These are phyloP conservation scores for Caenorhabditis angaria DNA, from an alignment of 2,888 invertebrate species.

Conservation along the genomic window DNA sequence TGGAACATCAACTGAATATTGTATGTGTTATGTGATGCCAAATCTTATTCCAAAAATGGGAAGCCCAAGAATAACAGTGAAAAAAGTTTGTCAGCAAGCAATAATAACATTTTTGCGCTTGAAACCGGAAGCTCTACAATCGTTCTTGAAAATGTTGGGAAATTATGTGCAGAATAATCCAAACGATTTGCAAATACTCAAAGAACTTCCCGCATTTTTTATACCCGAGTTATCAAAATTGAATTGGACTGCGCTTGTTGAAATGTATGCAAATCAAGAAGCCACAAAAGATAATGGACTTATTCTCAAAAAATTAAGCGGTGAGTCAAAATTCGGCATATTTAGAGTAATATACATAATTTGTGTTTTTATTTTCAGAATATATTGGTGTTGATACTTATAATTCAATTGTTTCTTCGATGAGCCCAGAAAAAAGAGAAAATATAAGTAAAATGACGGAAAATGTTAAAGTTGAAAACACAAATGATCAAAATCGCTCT, in stretches of 20 bases:
- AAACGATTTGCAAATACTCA: neutral
- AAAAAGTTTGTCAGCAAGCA: slow-evolving; percentile 73
- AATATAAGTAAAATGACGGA: slow-evolving; percentile 20
- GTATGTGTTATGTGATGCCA: slow-evolving; percentile 71
- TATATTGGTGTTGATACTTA: slow-evolving; percentile 32
- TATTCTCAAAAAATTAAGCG: slow-evolving; percentile 10
- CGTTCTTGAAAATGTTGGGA: slow-evolving; percentile 71
- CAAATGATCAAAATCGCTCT: neutral
- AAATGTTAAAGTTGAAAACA: slow-evolving; percentile 25
- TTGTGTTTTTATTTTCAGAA: slow-evolving; percentile 28
- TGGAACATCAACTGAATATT: slow-evolving; percentile 73
- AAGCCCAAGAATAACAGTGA: slow-evolving; percentile 66
- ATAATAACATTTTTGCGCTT: slow-evolving; percentile 72
- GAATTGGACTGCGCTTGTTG: slow-evolving; percentile 33
- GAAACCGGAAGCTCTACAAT: slow-evolving; percentile 73
- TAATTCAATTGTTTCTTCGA: slow-evolving; percentile 15
- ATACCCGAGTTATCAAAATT: slow-evolving; percentile 70
- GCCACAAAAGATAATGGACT: slow-evolving; percentile 16
- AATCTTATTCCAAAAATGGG: slow-evolving; percentile 72
- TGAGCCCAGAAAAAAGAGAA: slow-evolving; percentile 21
- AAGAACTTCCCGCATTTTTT: slow-evolving; percentile 73
- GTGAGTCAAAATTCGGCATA: neutral
- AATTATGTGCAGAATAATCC: slow-evolving; percentile 19
- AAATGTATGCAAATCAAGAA: slow-evolving; percentile 18
- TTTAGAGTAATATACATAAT: neutral